These are phyloP conservation scores for Nebria salina DNA, from an alignment of 2,888 invertebrate species.

Conservation along the genomic window DNA sequence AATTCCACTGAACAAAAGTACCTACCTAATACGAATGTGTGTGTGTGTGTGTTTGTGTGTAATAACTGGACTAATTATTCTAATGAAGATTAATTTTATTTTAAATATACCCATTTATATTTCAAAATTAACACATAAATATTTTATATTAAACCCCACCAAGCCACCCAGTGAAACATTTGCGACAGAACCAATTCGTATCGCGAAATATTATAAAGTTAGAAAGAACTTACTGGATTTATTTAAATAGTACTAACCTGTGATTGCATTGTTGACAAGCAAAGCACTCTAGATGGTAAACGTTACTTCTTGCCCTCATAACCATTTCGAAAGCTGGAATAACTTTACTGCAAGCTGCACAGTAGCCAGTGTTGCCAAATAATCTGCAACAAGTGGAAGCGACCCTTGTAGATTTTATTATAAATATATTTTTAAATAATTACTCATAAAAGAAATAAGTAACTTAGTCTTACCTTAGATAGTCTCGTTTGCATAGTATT, in stretches of 20 bases:
- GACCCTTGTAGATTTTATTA: not conserved
- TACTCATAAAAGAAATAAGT: not conserved
- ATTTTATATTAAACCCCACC: too few relatives aligned
- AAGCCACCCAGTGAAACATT: too few relatives aligned
- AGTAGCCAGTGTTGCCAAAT: conserved; percentile 95
- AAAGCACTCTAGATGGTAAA: conserved; percentile 98
- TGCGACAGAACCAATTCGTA: too few relatives aligned
- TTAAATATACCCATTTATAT: not conserved
- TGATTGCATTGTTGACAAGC: conserved; percentile 99
- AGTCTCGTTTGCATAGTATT: conserved; percentile 95
- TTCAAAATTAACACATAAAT: not conserved
- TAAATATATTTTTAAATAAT: not conserved
- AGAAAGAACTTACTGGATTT: too few relatives aligned
- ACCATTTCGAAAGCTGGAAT: conserved; percentile 99
- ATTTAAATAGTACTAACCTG: conserved; percentile 72
- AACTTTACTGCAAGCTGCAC: conserved; percentile 96
- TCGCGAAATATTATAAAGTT: too few relatives aligned
- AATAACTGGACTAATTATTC: not conserved
- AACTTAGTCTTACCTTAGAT: conserved; percentile 76
- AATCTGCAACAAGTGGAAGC: conserved; percentile 67
- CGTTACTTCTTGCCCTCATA: conserved; percentile 96
- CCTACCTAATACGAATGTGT: not conserved
- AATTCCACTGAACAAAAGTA: not conserved
- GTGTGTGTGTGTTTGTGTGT: not conserved
- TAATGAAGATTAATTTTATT: conserved; percentile 1